Evolutionary conservation across 1,140 invertebrate genomes (phyloP).

Genomic region (Drosophila melanica): DNA sequence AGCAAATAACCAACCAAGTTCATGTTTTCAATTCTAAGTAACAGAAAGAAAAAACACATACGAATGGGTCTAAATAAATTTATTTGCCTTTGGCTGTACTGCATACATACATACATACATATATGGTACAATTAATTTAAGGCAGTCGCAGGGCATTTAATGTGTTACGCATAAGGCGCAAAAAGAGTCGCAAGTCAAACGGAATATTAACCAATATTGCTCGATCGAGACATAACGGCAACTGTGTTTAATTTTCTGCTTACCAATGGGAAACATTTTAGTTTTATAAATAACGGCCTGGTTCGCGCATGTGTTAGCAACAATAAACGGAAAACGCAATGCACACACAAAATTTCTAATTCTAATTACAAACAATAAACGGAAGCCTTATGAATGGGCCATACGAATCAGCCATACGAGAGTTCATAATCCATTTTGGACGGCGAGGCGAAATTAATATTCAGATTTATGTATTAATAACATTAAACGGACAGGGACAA

Average conservation of each 20-base stretch:
- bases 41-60: no score
- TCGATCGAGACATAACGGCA: conserved; percentile 24
- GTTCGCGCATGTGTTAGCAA: conserved; percentile 51
- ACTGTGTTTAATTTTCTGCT: conserved; percentile 71
- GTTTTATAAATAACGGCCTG: conserved; percentile 36
- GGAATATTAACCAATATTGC: conserved; percentile 66
- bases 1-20: no score
- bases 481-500: conserved; percentile 44
- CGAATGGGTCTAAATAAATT: no score
- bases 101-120: not conserved
- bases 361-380: conserved; percentile 77
- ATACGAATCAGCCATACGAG: conserved; percentile 18
- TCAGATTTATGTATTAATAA: conserved; percentile 81
- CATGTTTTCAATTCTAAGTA: no score
- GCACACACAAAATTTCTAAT: conserved; percentile 76
- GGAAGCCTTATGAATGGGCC: conserved; percentile 61
- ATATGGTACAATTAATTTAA: conserved; percentile 44
- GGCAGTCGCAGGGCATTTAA: conserved; percentile 55
- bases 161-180: conserved; percentile 60
- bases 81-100: no score
- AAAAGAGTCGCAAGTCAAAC: conserved; percentile 56
- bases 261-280: conserved; percentile 45
- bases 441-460: conserved; percentile 63
- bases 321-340: conserved; percentile 50
- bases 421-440: conserved; percentile 67